Evolutionary conservation across 1,140 invertebrate species (phyloP).

Genomic region (Heliconius nattereri): DNA sequence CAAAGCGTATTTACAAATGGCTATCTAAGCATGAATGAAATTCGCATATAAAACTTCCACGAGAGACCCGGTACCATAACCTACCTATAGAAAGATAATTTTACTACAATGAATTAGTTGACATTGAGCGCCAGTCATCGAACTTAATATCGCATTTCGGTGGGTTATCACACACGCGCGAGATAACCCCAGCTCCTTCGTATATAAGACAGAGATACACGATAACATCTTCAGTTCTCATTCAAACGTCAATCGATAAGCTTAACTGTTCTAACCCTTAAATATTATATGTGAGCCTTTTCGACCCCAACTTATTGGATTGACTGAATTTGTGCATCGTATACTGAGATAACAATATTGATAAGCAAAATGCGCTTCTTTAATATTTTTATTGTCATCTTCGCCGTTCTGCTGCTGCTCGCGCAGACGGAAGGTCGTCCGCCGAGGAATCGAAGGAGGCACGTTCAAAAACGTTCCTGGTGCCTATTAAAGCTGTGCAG

Average conservation of each 20-base stretch:
- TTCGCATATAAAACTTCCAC: constrained; percentile 11
- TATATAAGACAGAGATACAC: constrained; percentile 62
- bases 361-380: constrained; percentile 58
- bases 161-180: constrained; percentile 70
- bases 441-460: constrained; percentile 35
- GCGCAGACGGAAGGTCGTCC: constrained; percentile 47
- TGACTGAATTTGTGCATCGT: not conserved
- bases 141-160: constrained; percentile 67
- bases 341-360: not conserved
- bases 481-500: constrained; percentile 66
- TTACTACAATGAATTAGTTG: constrained; percentile 67
- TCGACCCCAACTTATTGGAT: constrained; percentile 18
- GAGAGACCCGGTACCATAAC: constrained; percentile 43
- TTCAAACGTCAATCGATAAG: constrained; percentile 54
- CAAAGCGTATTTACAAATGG: not conserved
- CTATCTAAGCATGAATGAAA: constrained; percentile 25
- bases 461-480: constrained; percentile 54
- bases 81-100: constrained; percentile 63
- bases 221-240: constrained; percentile 59
- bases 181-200: constrained; percentile 60
- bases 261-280: constrained; percentile 34
- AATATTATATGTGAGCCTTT: constrained; percentile 28
- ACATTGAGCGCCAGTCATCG: constrained; percentile 73
- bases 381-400: constrained; percentile 43
- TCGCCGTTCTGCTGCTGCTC: constrained; percentile 47